These are phyloP conservation scores for Dynastes hyllus DNA, from an alignment of 2,888 invertebrate genomes.

Conservation along the genomic window DNA sequence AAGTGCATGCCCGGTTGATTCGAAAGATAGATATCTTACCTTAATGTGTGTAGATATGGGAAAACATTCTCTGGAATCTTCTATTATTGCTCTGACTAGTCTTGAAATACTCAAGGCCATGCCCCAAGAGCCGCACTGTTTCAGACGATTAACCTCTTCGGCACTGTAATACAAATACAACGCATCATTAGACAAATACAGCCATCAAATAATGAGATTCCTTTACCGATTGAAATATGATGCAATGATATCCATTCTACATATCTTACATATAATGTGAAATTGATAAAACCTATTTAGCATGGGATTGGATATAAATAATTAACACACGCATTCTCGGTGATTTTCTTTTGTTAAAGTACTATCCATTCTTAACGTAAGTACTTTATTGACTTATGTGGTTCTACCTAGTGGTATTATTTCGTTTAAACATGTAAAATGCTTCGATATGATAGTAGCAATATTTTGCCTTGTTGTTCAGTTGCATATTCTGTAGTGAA, in stretches of 20 bases:
- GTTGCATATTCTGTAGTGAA: no score
- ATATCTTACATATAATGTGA: no score
- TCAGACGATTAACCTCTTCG: constrained; percentile 86
- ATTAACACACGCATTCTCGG: no score
- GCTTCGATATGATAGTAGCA: no score
- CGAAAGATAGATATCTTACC: constrained; percentile 71
- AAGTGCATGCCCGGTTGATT: background rate
- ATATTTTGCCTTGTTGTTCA: no score
- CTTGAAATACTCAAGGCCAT: constrained; percentile 85
- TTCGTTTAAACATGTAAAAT: no score
- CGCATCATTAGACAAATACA: background rate
- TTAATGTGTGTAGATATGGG: constrained; percentile 85
- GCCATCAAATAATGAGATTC: background rate
- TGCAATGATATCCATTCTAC: background rate
- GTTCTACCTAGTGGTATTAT: no score
- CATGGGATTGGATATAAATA: no score
- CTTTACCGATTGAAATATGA: background rate
- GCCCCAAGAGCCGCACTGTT: constrained; percentile 92
- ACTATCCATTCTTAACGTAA: no score
- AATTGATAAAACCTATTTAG: no score
- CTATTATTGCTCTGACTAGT: constrained; percentile 79
- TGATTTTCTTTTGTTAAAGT: no score
- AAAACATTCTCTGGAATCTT: constrained; percentile 82
- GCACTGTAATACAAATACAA: constrained; percentile 74
- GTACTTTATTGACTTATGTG: no score